Conservation (phyloP, 2,888 invertebrate species). For the Caenorhabditis sp. region DNA sequence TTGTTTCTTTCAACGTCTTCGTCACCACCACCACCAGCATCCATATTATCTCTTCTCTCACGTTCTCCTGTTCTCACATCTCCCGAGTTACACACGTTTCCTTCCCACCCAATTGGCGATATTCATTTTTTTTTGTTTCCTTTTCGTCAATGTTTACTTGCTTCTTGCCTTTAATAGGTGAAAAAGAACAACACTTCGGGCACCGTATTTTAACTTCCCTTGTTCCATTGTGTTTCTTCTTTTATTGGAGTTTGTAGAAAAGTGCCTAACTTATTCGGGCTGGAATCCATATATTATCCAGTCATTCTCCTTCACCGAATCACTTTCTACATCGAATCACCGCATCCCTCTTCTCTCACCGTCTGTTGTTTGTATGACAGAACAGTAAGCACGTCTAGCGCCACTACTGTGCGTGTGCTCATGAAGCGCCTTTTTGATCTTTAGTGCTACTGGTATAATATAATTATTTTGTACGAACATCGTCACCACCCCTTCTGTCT, state of each 20-base stretch:
- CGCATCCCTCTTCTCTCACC: background rate
- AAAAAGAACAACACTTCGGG: slow-evolving; percentile 20
- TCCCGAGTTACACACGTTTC: slow-evolving; percentile 49
- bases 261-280: slow-evolving; percentile 42
- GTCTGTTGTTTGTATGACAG: slow-evolving; percentile 4
- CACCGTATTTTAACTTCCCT: background rate
- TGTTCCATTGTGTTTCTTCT: slow-evolving; percentile 31
- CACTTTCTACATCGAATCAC: slow-evolving; percentile 57
- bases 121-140: slow-evolving; percentile 34
- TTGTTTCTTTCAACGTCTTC: slow-evolving; percentile 5
- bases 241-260: slow-evolving; percentile 17
- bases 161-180: slow-evolving; percentile 51
- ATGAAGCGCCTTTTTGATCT: slow-evolving; percentile 60
- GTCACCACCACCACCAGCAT: slow-evolving; percentile 1
- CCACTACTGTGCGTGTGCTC: slow-evolving; percentile 19
- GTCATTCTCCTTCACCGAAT: slow-evolving; percentile 28
- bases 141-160: slow-evolving; percentile 47
- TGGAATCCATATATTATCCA: background rate
- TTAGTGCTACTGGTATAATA: slow-evolving; percentile 69
- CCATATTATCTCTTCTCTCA: slow-evolving; percentile 2
- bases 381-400: slow-evolving; percentile 53
- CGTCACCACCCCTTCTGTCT: slow-evolving; percentile 25
- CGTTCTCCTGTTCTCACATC: slow-evolving; percentile 15
- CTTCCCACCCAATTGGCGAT: slow-evolving; percentile 37
- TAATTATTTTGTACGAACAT: slow-evolving; percentile 62